Conservation (phyloP, 2,888 invertebrate species). For the Hybos culiciformis region DNA sequence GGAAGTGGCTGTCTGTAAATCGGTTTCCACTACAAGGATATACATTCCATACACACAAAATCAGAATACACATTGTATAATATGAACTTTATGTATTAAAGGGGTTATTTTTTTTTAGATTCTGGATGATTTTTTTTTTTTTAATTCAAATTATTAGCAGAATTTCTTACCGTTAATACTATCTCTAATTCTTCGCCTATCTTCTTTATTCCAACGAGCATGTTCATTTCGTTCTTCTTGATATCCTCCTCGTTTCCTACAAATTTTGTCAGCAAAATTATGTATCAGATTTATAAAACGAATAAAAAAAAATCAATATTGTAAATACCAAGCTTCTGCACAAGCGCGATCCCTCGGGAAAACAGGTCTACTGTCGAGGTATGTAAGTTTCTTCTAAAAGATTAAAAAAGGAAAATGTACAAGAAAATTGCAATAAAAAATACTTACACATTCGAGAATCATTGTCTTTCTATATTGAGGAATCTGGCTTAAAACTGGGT, state of each 20-base stretch:
- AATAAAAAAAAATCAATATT: slow-evolving; percentile 10
- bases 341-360: slow-evolving; percentile 83
- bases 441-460: slow-evolving; percentile 52
- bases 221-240: slow-evolving; percentile 32
- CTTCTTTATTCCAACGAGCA: slow-evolving; percentile 29
- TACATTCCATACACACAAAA: no score
- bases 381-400: slow-evolving; percentile 33
- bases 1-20: no score
- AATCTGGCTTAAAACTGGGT: slow-evolving; percentile 71
- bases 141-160: no score
- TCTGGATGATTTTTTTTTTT: no score
- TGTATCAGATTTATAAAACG: no score
- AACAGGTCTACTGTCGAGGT: slow-evolving; percentile 82
- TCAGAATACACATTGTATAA: no score
- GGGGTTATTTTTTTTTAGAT: no score
- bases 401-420: slow-evolving; percentile 2
- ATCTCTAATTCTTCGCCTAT: slow-evolving; percentile 29
- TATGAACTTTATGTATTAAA: no score
- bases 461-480: slow-evolving; percentile 73
- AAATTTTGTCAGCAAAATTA: slow-evolving; percentile 1
- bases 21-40: no score
- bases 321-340: slow-evolving; percentile 83
- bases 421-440: background rate
- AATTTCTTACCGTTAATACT: slow-evolving; percentile 33
- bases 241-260: slow-evolving; percentile 34